Conservation (phyloP, 1,140 invertebrate species). For the Sarcophaga bullata region DNA sequence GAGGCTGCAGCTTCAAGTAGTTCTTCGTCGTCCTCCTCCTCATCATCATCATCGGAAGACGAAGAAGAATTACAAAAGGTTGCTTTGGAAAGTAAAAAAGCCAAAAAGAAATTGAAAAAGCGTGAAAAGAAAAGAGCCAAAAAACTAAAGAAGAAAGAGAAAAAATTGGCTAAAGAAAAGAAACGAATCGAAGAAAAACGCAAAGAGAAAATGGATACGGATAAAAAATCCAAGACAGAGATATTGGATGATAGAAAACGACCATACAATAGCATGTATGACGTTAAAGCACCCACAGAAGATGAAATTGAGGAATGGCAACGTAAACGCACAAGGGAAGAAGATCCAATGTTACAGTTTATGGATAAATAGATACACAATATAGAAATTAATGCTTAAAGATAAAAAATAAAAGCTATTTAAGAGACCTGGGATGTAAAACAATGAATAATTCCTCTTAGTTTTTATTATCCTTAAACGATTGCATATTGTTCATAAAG, state of each 20-base stretch:
- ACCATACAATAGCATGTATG: constrained; percentile 90
- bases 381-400: neutral
- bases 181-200: constrained; percentile 61
- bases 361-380: constrained; percentile 47
- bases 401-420: neutral
- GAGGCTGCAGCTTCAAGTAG: constrained; percentile 47
- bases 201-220: constrained; percentile 70
- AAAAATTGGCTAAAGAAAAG: constrained; percentile 65
- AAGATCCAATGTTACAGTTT: constrained; percentile 92
- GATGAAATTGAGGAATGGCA: constrained; percentile 95
- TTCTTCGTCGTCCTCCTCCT: constrained; percentile 55
- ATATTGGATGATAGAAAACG: constrained; percentile 87
- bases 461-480: constrained; percentile 71
- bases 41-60: constrained; percentile 51
- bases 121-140: constrained; percentile 70
- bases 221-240: constrained; percentile 67
- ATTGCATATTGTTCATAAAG: constrained; percentile 98
- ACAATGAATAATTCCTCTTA: constrained; percentile 18
- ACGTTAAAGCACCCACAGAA: constrained; percentile 84
- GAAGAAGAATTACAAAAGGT: constrained; percentile 59
- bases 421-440: neutral
- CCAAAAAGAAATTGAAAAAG: constrained; percentile 77
- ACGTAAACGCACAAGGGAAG: constrained; percentile 83
- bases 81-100: constrained; percentile 71
- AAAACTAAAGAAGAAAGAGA: constrained; percentile 65